phyloP scores from a whole-genome alignment of 2,888 invertebrate species.

The Pyrrhosoma nymphula region DNA sequence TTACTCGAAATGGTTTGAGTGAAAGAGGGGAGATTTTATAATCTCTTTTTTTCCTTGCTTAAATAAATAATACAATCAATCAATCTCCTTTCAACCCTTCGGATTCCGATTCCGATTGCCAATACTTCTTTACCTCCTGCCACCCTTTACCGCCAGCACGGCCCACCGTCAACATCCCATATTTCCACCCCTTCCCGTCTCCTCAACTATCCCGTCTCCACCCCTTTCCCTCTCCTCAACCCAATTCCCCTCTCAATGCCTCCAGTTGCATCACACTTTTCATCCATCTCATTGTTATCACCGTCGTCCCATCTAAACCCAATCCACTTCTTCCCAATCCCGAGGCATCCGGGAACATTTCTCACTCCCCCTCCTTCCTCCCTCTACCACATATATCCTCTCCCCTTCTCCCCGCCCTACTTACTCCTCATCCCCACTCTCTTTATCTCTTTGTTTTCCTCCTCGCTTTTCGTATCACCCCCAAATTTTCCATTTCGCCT shows the following conservation, averaged over 20 bases:
- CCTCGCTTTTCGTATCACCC: background rate
- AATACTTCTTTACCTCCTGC: background rate
- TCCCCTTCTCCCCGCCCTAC: background rate
- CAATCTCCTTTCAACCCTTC: slow-evolving; percentile 22
- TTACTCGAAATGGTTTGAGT: background rate
- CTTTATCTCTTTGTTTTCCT: too few relatives aligned
- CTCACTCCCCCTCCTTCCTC: background rate
- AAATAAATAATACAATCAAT: slow-evolving; percentile 22
- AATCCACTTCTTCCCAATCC: slow-evolving; percentile 28
- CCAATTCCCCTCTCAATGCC: background rate
- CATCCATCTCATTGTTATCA: slow-evolving; percentile 36
- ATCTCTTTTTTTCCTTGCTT: background rate
- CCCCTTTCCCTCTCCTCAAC: background rate
- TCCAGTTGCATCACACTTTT: slow-evolving; percentile 33
- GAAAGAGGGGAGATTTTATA: background rate
- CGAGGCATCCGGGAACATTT: slow-evolving; percentile 9
- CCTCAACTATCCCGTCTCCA: too few relatives aligned
- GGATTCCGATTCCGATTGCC: background rate
- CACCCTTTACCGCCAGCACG: background rate
- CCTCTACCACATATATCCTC: background rate
- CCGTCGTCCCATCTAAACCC: slow-evolving; percentile 25
- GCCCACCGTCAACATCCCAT: background rate
- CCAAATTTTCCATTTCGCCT: background rate
- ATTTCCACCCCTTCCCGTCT: background rate
- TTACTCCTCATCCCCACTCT: background rate